phyloP scores from a whole-genome alignment of 2,113 vertebrate genomes.

The Benitochromis conjunctus region DNA sequence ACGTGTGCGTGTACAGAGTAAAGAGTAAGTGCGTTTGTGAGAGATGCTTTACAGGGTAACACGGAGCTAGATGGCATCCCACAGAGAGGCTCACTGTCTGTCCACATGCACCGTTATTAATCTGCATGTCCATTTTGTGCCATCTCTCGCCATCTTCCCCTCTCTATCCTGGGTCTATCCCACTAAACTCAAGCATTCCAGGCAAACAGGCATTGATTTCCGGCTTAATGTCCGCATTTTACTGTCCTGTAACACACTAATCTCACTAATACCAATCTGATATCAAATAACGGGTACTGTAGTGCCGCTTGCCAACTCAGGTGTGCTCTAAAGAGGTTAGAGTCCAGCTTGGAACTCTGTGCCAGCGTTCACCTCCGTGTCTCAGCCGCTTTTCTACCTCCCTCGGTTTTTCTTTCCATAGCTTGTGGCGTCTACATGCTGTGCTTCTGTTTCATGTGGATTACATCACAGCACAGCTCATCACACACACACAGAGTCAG shows the following conservation, averaged over 20 bases:
- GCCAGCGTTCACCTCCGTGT: neutral
- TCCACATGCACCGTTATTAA: slow-evolving; percentile 50
- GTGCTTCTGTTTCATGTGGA: slow-evolving; percentile 65
- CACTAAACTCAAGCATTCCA: slow-evolving; percentile 31
- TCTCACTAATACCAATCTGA: slow-evolving; percentile 61
- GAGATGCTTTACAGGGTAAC: slow-evolving; percentile 20
- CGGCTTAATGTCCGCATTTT: slow-evolving; percentile 54
- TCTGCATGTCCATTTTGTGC: slow-evolving; percentile 26
- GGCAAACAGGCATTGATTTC: slow-evolving; percentile 50
- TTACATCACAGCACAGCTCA: slow-evolving; percentile 68
- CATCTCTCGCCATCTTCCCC: slow-evolving; percentile 24
- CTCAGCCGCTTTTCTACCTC: neutral
- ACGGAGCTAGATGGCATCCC: slow-evolving; percentile 23
- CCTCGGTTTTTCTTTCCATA: slow-evolving; percentile 4
- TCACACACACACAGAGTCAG: slow-evolving; percentile 22
- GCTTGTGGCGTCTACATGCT: slow-evolving; percentile 39
- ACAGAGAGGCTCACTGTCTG: slow-evolving; percentile 32
- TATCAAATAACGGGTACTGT: slow-evolving; percentile 55
- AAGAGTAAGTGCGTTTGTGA: slow-evolving; percentile 19
- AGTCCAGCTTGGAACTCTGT: slow-evolving; percentile 10
- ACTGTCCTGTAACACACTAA: slow-evolving; percentile 57
- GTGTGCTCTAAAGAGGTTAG: slow-evolving; percentile 20
- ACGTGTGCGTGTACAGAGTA: neutral
- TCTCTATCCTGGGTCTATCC: neutral
- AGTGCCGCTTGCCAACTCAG: slow-evolving; percentile 44